Base-by-base conservation (phyloP, 2,797 vertebrate species). In the Hylomyscus alleni region DNA sequence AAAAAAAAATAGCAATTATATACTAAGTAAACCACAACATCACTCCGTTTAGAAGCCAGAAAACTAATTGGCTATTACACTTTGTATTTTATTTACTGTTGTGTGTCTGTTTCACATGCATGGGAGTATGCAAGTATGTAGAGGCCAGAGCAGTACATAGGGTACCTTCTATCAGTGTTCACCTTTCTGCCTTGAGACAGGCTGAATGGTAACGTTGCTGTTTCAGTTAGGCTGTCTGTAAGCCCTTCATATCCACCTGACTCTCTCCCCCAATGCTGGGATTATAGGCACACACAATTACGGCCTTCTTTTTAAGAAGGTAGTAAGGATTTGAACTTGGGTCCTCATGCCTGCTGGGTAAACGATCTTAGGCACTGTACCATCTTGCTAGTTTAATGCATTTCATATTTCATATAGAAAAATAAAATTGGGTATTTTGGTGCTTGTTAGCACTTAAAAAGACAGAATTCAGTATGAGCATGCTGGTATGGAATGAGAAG, bases 331-430 rank as follows among this genome's bases (percentile, higher is more conserved):
- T 72, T 87, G 50, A 73, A 87, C 20, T 87, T 31, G 10, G 13
- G 13, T 37, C 31, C 47, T 54, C 67, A 72, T 31, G 50, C 34
- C 24, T 40, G 50, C 85, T 87, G 34, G 65, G 24, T 7, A 87
- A 37, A 24, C 37, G 44, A 72, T 37, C 47, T 67, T 67, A 72
- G 54, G 65, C 47, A 72, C 34, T 54, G 22, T 72, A 50, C 47
- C n/a, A 72, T 54, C 22, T 50, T 50, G 19, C 37, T 47, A 72
- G 4, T 37, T 72, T n/a, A 50, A 50, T 73, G n/a, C 10, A 75
- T 44, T 75, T 88, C 86, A 37, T 73, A 84, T 85, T 84, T 93
- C 90, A 84, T 77, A 12, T 54, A 54, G 65, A 86, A 93, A 47
- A 94, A 89, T n/a, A 73, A n/a, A 11, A 34, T 50, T 22, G 47